Base-by-base conservation (phyloP, 2,888 invertebrate species). In the Pecten maximus region DNA sequence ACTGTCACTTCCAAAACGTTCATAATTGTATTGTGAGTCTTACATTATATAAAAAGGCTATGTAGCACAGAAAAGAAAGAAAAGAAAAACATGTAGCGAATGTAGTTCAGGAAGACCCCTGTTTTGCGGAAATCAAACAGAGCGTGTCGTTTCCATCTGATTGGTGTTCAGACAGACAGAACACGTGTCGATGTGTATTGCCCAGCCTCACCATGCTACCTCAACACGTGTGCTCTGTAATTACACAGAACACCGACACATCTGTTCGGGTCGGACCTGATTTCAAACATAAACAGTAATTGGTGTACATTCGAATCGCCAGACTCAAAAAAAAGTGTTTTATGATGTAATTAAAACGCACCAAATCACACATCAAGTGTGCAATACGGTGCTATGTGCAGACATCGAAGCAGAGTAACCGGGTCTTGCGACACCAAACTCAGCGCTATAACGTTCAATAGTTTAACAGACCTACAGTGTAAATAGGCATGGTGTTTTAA, bases 151-250 rank as follows among this genome's bases (percentile, higher is more conserved):
- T 35, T 74, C 35, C 35, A 74, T 15, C 35, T 74, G 74, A 74
- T 28, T 74, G 74, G 35, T 74, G 74, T 28, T 74, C 74, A 74
- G 28, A 28, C 60, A 60, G 60, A 60, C 74, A 28, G 0, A 74
- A 74, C 74, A 74, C 74, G 74, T 74, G 74, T 74, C 35, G 74
- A 74, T 74, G 74, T 74, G 28, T 74, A 74, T 74, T 74, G 74
- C 35, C 28, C 74, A 74, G 74, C 35, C 54, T n/a, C 19, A 6
- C 3, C 54, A 3, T 23, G 23, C 54, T 2, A 23, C n/a, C 28
- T 35, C 4, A 35, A 35, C 74, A 74, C 74, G 74, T 74, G 74
- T 35, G 28, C 74, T 74, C 74, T 74, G 28, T 23, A 74, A 74
- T 74, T 74, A 74, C 74, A 74, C 54, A 54, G 23, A 8, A 74